Base-by-base conservation (phyloP, 92 coral and sea anemone genomes). In the Zoanthus sociatus region DNA sequence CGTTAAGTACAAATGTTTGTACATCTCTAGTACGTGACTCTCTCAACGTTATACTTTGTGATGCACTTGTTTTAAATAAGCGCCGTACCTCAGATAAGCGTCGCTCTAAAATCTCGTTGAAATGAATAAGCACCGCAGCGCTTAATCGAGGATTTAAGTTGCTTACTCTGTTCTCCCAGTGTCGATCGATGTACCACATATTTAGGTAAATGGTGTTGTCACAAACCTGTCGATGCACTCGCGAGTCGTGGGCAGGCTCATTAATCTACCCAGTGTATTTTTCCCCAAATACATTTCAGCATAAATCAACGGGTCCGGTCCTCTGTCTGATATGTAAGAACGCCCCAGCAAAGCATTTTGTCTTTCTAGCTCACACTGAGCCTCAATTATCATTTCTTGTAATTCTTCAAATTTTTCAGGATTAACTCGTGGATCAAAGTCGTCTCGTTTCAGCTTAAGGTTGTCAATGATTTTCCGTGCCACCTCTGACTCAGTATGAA, bases 221-320 rank as follows among this genome's bases (percentile, higher is more conserved):
- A 63, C 78, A 54, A 37, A 96, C 98, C 98, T 94, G 78, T 76
- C 71, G 46, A 96, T 79, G 64, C 94, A 92, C 78, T 94, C 94
- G 9, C 71, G 66, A 20, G 94, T 89, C 50, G 90, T 64, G 15
- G 90, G 89, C 54, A 93, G 76, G 26, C 73, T 64, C 32, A 91
- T 73, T 37, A 96, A 84, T 51, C 84, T 37, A 4, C 88, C 61
- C 78, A 92, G 89, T 67, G 90, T 77, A 2, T 87, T 88, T 70
- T 87, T 63, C 2, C 94, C 97, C 4, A 97, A 79, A 83, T 97
- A 97, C 76, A 95, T 16, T 73, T 69, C 54, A 9, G 98, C 92
- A 84, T 97, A 97, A 50, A 97, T 92, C 61, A 97, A 71, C 1
- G 99, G 97, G 78, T 97, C 99, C 5, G 96, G 90, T 26, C 98